Evolutionary conservation across 2,888 invertebrate species (phyloP).

Genomic region (Ceraclea dissimilis): DNA sequence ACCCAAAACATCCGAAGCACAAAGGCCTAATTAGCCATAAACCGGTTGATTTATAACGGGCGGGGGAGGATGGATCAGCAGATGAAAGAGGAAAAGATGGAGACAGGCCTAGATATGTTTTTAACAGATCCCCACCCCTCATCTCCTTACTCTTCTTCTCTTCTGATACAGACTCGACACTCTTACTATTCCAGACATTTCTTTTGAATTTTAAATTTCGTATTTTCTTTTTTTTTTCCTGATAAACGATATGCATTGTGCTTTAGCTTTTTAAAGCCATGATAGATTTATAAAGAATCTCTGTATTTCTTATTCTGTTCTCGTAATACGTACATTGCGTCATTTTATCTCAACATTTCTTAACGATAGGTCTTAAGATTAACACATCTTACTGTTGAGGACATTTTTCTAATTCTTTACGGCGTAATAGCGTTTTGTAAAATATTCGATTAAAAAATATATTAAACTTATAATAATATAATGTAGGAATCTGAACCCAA

Average conservation of each 20-base stretch:
- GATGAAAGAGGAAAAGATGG: constrained; percentile 25
- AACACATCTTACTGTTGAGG: too few species aligned
- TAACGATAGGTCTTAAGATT: too few species aligned
- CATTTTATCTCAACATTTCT: too few species aligned
- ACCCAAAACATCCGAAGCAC: constrained; percentile 28
- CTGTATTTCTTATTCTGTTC: too few species aligned
- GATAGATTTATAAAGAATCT: too few species aligned
- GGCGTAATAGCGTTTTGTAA: too few species aligned
- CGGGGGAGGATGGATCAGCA: constrained; percentile 26
- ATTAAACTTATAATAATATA: too few species aligned
- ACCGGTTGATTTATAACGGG: constrained; percentile 57
- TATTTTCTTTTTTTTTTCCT: neutral
- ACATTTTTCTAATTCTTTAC: too few species aligned
- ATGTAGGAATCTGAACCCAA: too few species aligned
- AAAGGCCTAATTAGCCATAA: constrained; percentile 56
- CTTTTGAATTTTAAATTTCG: neutral
- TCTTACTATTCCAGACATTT: neutral
- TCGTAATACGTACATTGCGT: too few species aligned
- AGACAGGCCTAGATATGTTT: constrained; percentile 22
- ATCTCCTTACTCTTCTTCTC: neutral
- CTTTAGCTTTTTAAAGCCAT: too few species aligned
- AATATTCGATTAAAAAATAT: too few species aligned
- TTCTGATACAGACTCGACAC: neutral
- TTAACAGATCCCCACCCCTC: constrained; percentile 10
- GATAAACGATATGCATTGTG: neutral